Evolutionary conservation across 2,888 invertebrate genomes (phyloP).

Genomic region (Cepaea hortensis): DNA sequence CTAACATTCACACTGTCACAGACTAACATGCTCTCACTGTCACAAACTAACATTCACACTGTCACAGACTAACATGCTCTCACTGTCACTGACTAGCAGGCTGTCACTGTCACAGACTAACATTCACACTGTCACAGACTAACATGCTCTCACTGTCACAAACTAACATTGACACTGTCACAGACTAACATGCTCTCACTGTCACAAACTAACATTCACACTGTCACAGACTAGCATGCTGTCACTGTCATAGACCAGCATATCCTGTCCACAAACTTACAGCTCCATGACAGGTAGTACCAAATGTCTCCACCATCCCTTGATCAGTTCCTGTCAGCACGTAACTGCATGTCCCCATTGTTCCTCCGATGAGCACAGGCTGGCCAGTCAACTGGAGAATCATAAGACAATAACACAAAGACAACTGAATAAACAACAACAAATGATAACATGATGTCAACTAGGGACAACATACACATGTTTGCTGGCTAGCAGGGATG

Average conservation of each 20-base stretch:
- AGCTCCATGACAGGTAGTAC: constrained; percentile 99
- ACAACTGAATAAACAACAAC: neutral
- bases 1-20: too few relatives aligned
- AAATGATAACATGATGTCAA: neutral
- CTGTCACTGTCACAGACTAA: too few relatives aligned
- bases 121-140: too few relatives aligned
- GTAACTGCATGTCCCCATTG: constrained; percentile 99
- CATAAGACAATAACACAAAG: neutral
- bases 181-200: neutral
- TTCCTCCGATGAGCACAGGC: constrained; percentile 98
- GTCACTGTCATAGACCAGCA: neutral
- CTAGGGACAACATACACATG: too few relatives aligned
- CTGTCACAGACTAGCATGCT: neutral
- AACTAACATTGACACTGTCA: neutral
- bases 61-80: too few relatives aligned
- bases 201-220: neutral
- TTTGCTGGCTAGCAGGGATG: too few relatives aligned
- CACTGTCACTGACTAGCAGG: neutral
- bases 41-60: too few relatives aligned
- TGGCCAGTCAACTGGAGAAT: constrained; percentile 91
- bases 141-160: too few relatives aligned
- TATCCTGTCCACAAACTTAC: constrained; percentile 80
- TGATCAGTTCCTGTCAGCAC: constrained; percentile 96
- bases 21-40: too few relatives aligned
- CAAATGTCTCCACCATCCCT: constrained; percentile 98